Conservation (phyloP, 2,113 vertebrate species). For the Spizaetus ornatus region DNA sequence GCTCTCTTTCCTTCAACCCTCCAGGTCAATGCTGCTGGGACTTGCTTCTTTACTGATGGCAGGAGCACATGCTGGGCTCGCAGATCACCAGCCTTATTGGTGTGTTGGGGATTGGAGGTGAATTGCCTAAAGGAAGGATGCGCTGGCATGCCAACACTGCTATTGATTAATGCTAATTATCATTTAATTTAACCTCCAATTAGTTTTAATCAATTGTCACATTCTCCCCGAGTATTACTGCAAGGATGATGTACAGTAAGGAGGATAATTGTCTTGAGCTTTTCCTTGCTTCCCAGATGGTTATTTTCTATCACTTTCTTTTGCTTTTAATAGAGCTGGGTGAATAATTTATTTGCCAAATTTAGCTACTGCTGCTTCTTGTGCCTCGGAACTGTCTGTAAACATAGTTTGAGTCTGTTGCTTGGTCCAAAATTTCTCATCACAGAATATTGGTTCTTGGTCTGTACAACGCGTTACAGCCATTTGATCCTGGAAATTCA, state of each 20-base stretch:
- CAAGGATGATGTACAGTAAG: background rate
- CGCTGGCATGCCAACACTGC: background rate
- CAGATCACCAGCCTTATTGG: constrained; percentile 59
- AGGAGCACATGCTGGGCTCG: background rate
- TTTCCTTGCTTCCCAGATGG: constrained; percentile 36
- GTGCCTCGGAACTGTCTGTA: background rate
- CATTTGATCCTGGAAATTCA: constrained; percentile 12
- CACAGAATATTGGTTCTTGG: background rate
- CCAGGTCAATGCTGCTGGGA: constrained; percentile 35
- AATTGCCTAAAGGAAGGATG: constrained; percentile 56
- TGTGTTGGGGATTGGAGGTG: constrained; percentile 51
- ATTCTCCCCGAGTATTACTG: constrained; percentile 16
- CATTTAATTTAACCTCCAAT: constrained; percentile 69
- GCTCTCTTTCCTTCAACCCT: background rate
- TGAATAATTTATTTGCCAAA: constrained; percentile 50
- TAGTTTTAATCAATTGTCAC: constrained; percentile 70
- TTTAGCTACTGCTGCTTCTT: background rate
- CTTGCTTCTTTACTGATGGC: constrained; percentile 28
- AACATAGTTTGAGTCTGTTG: background rate
- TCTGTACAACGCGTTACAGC: background rate
- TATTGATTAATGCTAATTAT: constrained; percentile 72
- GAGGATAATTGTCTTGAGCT: constrained; percentile 30
- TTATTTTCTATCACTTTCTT: constrained; percentile 13
- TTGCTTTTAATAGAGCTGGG: background rate
- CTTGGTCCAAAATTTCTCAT: constrained; percentile 10